Conservation (phyloP, 35 echinoderm and acorn worm species). For the Apostichopus californicus region DNA sequence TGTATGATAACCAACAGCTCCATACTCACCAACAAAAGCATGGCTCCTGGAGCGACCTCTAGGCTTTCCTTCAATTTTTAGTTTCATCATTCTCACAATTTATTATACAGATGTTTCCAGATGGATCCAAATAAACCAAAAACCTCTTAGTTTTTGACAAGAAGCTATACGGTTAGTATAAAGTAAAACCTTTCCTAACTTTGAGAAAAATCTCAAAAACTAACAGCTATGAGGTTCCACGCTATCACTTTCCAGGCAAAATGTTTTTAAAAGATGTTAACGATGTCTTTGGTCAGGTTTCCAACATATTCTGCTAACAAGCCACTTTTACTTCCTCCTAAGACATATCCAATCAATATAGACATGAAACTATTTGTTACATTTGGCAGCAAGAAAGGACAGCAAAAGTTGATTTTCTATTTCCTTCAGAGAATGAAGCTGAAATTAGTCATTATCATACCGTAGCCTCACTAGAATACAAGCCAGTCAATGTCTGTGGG, state of each 20-base stretch:
- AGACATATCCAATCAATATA: too few relatives aligned
- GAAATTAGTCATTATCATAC: too few relatives aligned
- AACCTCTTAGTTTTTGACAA: background rate
- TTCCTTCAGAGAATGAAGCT: too few relatives aligned
- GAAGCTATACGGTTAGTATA: background rate
- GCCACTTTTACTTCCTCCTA: background rate
- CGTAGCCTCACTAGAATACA: too few relatives aligned
- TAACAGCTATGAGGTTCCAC: too few relatives aligned
- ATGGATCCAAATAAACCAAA: background rate
- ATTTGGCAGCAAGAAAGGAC: too few relatives aligned
- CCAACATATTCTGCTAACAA: background rate
- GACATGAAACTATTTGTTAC: too few relatives aligned
- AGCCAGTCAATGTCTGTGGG: too few relatives aligned
- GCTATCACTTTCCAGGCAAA: background rate
- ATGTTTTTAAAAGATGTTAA: background rate
- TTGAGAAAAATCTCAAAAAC: background rate
- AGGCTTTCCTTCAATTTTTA: conserved; percentile 39
- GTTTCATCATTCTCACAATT: background rate
- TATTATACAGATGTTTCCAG: background rate
- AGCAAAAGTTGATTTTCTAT: too few relatives aligned
- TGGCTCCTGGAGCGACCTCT: conserved; percentile 41
- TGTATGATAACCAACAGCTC: too few relatives aligned
- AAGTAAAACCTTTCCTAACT: background rate
- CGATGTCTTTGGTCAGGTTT: background rate
- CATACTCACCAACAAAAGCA: conserved; percentile 45